Percentiles rank a stretch among this genome's conserved stretches.
Conservation (phyloP, 35 echinoderm and acorn worm species). For the Lytechinus pictus region DNA sequence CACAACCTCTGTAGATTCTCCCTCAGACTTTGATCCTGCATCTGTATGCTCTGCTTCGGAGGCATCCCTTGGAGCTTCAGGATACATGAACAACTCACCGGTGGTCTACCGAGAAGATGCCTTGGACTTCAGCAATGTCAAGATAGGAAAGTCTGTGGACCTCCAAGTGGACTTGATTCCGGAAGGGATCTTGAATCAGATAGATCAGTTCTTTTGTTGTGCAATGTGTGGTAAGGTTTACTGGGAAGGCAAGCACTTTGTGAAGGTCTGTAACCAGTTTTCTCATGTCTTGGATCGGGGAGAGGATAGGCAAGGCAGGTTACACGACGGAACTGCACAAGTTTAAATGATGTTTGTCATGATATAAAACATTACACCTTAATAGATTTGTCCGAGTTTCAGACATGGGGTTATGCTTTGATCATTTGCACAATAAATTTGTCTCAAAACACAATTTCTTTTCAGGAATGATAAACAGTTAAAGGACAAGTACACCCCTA, state of each 20-base stretch:
- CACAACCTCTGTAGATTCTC: not conserved
- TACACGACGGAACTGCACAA: not conserved
- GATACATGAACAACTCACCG: not conserved
- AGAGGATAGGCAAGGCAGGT: not conserved
- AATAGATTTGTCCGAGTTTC: too few relatives aligned
- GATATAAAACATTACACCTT: too few relatives aligned
- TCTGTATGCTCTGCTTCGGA: not conserved
- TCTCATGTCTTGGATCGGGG: slow-evolving; percentile 55
- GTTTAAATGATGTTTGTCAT: not conserved
- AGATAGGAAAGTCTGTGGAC: slow-evolving; percentile 14
- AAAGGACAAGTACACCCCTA: too few relatives aligned
- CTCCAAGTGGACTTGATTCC: slow-evolving; percentile 60
- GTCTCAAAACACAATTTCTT: too few relatives aligned
- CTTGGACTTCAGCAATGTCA: slow-evolving; percentile 39
- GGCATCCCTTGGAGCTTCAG: not conserved
- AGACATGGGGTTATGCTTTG: not conserved
- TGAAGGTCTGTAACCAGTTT: slow-evolving; percentile 51
- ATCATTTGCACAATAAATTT: not conserved
- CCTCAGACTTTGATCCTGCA: slow-evolving; percentile 18
- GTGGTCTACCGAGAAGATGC: not conserved
- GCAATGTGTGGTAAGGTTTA: slow-evolving; percentile 69
- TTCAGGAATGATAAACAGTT: too few relatives aligned
- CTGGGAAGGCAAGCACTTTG: slow-evolving; percentile 77
- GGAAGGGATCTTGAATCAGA: slow-evolving; percentile 38
- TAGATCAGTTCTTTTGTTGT: slow-evolving; percentile 63